Evolutionary conservation across 2,797 vertebrate species (phyloP).

Genomic region (Anabacerthia variegaticeps): DNA sequence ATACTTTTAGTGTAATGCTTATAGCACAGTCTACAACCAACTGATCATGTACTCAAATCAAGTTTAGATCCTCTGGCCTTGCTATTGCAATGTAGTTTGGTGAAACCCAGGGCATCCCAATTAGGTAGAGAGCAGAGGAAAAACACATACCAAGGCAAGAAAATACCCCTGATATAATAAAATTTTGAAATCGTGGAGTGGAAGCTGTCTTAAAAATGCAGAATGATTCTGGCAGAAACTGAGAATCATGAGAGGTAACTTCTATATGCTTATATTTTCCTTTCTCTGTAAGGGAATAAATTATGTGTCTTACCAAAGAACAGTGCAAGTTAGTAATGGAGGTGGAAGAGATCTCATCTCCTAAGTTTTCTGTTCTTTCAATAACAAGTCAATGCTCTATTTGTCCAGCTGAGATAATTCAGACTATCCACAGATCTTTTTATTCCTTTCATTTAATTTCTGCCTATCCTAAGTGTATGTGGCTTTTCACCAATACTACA

Average conservation of each 20-base stretch:
- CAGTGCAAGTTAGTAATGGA: background rate
- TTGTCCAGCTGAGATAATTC: background rate
- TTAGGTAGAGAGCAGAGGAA: background rate
- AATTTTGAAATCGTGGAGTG: background rate
- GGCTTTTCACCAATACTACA: background rate
- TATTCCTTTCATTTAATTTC: background rate
- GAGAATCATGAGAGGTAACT: background rate
- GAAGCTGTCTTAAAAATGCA: background rate
- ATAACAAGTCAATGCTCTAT: background rate
- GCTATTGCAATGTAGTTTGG: background rate
- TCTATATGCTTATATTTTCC: background rate
- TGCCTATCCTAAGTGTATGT: background rate
- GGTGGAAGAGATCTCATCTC: background rate
- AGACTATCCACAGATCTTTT: background rate
- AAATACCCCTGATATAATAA: background rate
- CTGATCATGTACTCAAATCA: background rate
- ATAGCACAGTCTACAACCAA: background rate
- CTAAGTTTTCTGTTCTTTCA: background rate
- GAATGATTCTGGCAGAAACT: background rate
- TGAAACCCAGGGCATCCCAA: background rate
- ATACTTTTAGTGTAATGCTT: background rate
- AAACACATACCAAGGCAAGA: background rate
- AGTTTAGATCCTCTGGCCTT: background rate
- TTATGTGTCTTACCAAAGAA: background rate
- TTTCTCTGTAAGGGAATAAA: background rate